Base-by-base conservation (phyloP, 92 coral and sea anemone species). In the Epizoanthus ramosus region DNA sequence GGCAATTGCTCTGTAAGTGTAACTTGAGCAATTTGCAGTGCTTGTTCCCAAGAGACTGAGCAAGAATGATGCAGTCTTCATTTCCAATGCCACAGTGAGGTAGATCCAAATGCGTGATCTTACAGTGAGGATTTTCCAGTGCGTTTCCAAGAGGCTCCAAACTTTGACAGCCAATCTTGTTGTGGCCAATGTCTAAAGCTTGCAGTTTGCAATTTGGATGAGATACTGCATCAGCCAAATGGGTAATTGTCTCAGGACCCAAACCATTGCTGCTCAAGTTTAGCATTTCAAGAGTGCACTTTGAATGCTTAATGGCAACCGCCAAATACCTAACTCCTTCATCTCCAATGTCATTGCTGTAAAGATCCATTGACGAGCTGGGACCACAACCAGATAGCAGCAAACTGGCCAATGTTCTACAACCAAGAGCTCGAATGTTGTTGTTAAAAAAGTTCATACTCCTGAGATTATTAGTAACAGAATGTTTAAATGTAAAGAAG, bases 71-170 rank as follows among this genome's bases (percentile, higher is more conserved):
- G 19, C 70, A 79, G 18, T 64, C 83, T 10, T 22, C 57, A 61
- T 61, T 19, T 41, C 19, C 57, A 28, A 79, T 79, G 21, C 72
- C 83, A 47, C 43, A 33, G 71, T 64, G 57, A 21, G 83, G 41
- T 2, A 79, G 23, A 43, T 79, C 59, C 24, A 79, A 18, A 19
- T 35, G 60, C 8, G 69, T 45, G 24, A 79, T 41, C 35, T 61
- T 79, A 41, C 83, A 61, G 72, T 59, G 6, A 3, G 83, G 58
- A 1, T 61, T 61, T 41, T n/a, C 47, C 4, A 89, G 87, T 37
- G 92, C 86, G 47, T 85, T 70, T 53, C 90, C 88, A 65, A 89
- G 65, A 33, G 76, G 75, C 57, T 57, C 69, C 19, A 86, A 87
- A 6, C 90, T 89, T 23, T 37, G 41, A 47, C 66, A 69, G 12